phyloP scores from a whole-genome alignment of 2,113 vertebrate species.

The Setophaga kirtlandii region DNA sequence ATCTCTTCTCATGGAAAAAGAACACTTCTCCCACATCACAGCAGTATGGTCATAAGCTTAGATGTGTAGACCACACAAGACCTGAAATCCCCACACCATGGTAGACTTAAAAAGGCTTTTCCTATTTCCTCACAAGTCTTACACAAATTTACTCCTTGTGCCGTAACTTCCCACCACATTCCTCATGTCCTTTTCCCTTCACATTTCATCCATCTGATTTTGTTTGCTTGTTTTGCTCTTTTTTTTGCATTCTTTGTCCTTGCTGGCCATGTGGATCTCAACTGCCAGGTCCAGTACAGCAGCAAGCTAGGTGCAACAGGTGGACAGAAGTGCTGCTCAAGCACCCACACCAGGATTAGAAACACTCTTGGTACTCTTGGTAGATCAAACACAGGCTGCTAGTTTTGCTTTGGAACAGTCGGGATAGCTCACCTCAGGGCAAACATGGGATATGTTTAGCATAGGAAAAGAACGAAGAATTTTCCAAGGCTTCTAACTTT shows the following conservation, averaged over 20 bases:
- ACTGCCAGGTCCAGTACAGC: not conserved
- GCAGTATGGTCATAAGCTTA: not conserved
- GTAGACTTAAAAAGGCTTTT: not conserved
- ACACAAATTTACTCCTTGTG: not conserved
- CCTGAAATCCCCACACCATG: not conserved
- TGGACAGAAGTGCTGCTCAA: not conserved
- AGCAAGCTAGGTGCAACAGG: not conserved
- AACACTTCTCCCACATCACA: not conserved
- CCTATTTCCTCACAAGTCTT: not conserved
- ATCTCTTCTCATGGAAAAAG: not conserved
- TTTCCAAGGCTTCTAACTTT: not conserved
- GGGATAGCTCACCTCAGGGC: not conserved
- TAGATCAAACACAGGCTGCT: not conserved
- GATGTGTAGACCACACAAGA: not conserved
- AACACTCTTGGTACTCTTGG: not conserved
- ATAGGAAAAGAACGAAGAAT: not conserved
- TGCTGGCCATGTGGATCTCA: not conserved
- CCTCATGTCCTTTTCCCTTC: not conserved
- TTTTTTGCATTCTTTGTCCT: not conserved
- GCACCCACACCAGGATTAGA: not conserved
- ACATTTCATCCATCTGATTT: not conserved
- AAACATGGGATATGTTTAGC: not conserved
- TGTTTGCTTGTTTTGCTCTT: not conserved
- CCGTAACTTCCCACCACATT: not conserved
- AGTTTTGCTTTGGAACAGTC: not conserved